Conservation (phyloP, 2,113 vertebrate species). For the Cranoglanis bouderius region DNA sequence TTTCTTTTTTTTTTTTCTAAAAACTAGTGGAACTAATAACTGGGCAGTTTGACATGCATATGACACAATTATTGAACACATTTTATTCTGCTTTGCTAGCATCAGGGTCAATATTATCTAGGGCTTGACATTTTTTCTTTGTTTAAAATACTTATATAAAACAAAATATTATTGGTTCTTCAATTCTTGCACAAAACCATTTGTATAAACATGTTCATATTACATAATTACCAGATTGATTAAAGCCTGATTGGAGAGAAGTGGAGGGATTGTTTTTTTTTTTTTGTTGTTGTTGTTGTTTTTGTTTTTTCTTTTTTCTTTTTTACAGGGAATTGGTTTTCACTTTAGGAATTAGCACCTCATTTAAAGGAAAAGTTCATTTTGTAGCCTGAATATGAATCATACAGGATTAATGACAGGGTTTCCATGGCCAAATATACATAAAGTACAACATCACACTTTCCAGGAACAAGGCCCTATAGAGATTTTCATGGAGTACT, state of each 20-base stretch:
- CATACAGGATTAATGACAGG: neutral
- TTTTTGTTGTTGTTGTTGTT: neutral
- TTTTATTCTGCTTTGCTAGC: conserved; percentile 25
- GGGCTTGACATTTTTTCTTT: conserved; percentile 1
- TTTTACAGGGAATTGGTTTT: neutral
- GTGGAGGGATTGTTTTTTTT: neutral
- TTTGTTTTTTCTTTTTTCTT: no score
- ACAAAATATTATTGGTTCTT: conserved; percentile 13
- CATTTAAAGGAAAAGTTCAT: neutral
- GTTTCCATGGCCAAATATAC: neutral
- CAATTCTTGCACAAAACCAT: neutral
- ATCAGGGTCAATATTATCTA: neutral
- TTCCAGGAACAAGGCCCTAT: neutral
- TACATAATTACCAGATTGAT: neutral
- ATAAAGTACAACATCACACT: neutral
- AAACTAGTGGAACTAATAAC: conserved; percentile 1
- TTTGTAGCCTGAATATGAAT: neutral
- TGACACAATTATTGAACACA: conserved; percentile 38
- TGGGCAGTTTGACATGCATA: conserved; percentile 34
- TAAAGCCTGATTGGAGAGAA: neutral
- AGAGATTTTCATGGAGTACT: neutral
- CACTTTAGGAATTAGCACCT: neutral
- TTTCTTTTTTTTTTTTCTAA: conserved; percentile 9
- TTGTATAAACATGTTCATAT: neutral
- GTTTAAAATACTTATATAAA: conserved; percentile 16